These are phyloP conservation scores for Phainopepla nitens DNA, from an alignment of 2,113 vertebrate genomes.

Conservation along the genomic window DNA sequence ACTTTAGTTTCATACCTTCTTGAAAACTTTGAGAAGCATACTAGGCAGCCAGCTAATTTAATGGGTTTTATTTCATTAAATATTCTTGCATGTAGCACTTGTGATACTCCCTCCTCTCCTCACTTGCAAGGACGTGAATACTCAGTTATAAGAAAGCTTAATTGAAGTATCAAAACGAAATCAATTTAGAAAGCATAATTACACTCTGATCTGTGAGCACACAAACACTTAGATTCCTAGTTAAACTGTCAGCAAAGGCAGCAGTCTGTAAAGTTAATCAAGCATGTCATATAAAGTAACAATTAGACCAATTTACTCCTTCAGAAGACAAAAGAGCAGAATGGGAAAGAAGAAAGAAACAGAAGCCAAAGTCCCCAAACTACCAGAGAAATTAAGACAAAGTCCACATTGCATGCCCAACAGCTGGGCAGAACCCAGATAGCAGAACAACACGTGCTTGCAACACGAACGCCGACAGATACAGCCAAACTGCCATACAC, in stretches of 20 bases:
- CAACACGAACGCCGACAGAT: not conserved
- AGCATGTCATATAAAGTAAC: not conserved
- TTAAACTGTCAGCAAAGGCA: not conserved
- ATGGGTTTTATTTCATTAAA: not conserved
- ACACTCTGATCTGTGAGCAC: not conserved
- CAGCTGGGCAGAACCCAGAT: not conserved
- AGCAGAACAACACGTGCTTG: rapidly evolving
- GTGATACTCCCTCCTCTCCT: not conserved
- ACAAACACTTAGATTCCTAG: not conserved
- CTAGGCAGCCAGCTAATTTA: not conserved
- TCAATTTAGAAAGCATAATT: not conserved
- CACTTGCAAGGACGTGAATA: not conserved
- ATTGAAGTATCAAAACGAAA: not conserved
- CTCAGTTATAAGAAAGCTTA: not conserved
- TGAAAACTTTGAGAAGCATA: not conserved
- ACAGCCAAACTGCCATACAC: not conserved
- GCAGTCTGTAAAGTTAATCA: not conserved
- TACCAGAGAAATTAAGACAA: not conserved
- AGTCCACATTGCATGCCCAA: not conserved
- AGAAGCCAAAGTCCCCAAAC: not conserved
- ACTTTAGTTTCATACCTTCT: not conserved
- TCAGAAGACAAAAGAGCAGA: not conserved
- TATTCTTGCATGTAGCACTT: not conserved
- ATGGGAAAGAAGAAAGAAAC: not conserved
- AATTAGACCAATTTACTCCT: not conserved